Conservation (phyloP, 2,888 invertebrate species). For the Electrophaes corylata region DNA sequence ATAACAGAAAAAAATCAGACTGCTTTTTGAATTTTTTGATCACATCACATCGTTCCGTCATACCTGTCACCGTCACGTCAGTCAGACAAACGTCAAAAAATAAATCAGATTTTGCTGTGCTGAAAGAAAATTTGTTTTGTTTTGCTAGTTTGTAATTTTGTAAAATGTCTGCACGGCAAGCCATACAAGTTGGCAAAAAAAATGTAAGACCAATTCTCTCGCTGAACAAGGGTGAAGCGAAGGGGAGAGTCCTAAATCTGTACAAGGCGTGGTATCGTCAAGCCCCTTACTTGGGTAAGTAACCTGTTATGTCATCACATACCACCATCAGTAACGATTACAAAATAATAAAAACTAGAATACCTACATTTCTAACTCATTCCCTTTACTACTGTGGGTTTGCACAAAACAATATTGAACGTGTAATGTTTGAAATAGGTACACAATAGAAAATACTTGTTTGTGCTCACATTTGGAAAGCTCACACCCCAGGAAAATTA, state of each 20-base stretch:
- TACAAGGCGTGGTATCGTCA: slow-evolving; percentile 98
- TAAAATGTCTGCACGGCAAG: slow-evolving; percentile 69
- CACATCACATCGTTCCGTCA: too few species aligned
- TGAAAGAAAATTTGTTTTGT: neutral
- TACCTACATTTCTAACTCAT: neutral
- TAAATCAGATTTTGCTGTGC: neutral
- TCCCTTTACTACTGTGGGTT: too few species aligned
- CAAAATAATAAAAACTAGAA: neutral
- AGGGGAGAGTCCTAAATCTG: slow-evolving; percentile 91
- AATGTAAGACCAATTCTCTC: slow-evolving; percentile 95
- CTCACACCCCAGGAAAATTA: too few species aligned
- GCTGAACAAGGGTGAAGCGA: slow-evolving; percentile 89
- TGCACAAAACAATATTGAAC: too few species aligned
- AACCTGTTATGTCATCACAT: slow-evolving; percentile 73
- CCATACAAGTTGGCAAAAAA: slow-evolving; percentile 77
- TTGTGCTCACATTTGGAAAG: too few species aligned
- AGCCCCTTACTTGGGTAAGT: slow-evolving; percentile 93
- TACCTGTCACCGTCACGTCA: neutral
- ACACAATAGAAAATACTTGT: too few species aligned
- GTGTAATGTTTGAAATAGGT: too few species aligned
- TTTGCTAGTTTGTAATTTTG: neutral
- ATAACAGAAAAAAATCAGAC: too few species aligned
- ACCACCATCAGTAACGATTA: neutral
- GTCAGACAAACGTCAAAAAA: neutral
- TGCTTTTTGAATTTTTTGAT: too few species aligned